Evolutionary conservation across 2,113 vertebrate genomes (phyloP).

Genomic region (Syrmaticus mikado): DNA sequence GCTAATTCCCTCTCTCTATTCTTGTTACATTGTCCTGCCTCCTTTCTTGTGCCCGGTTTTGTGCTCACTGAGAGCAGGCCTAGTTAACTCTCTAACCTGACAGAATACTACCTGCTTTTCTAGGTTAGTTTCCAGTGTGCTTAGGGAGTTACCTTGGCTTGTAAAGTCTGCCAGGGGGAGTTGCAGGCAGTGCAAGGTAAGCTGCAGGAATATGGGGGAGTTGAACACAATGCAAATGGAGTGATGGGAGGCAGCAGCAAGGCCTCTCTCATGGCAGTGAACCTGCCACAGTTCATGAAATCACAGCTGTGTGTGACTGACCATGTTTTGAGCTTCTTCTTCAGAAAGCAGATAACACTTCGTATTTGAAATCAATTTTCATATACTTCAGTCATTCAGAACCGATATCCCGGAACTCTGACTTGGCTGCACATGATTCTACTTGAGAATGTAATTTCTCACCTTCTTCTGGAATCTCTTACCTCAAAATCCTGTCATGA

Average conservation of each 20-base stretch:
- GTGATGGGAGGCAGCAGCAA: background rate
- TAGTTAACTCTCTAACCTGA: background rate
- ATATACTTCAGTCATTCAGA: background rate
- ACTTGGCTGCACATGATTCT: background rate
- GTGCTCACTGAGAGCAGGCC: background rate
- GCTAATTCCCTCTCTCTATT: background rate
- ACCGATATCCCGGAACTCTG: background rate
- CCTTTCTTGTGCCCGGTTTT: background rate
- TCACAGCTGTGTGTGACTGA: background rate
- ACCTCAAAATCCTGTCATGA: background rate
- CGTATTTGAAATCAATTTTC: background rate
- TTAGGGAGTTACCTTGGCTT: background rate
- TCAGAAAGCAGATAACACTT: background rate
- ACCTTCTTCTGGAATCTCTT: background rate
- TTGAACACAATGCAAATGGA: background rate
- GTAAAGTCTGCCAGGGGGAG: background rate
- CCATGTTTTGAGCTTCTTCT: background rate
- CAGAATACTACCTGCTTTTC: background rate
- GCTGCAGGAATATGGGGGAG: background rate
- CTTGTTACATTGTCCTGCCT: rapidly evolving
- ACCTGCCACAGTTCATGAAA: background rate
- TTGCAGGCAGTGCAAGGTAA: background rate
- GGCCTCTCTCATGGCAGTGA: background rate
- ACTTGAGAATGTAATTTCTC: background rate
- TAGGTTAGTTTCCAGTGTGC: background rate